Conservation (phyloP, 2,113 vertebrate species). For the Ammospiza nelsoni region DNA sequence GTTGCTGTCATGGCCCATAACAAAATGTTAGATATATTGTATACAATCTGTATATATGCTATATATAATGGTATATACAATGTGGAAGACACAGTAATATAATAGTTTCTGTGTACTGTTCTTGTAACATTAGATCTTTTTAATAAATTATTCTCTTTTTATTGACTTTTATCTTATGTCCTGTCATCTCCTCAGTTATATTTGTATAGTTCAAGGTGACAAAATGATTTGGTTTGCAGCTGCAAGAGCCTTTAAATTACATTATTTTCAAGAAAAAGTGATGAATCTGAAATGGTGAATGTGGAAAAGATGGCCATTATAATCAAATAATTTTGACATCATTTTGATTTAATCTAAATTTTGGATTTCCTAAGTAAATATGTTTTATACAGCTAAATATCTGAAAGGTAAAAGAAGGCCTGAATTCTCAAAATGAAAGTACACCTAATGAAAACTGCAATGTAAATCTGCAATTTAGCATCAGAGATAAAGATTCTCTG, state of each 20-base stretch:
- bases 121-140: constrained; percentile 85
- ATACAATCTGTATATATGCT: constrained; percentile 81
- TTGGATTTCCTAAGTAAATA: neutral
- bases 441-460: neutral
- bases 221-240: neutral
- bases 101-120: constrained; percentile 83
- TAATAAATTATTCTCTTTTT: constrained; percentile 86
- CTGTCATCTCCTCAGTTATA: constrained; percentile 63
- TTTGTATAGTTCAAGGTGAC: neutral
- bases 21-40: constrained; percentile 75
- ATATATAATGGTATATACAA: constrained; percentile 78
- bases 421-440: neutral
- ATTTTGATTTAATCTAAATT: neutral
- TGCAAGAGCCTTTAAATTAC: neutral
- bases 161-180: constrained; percentile 82
- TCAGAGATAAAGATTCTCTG: neutral
- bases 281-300: neutral
- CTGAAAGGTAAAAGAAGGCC: neutral
- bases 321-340: neutral
- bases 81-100: constrained; percentile 80
- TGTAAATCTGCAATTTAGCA: neutral
- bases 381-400: neutral
- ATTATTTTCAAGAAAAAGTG: neutral
- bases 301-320: neutral
- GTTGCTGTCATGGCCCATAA: constrained; percentile 60